phyloP scores from a whole-genome alignment of 2,888 invertebrate species.

The Heliconius ethilla region DNA sequence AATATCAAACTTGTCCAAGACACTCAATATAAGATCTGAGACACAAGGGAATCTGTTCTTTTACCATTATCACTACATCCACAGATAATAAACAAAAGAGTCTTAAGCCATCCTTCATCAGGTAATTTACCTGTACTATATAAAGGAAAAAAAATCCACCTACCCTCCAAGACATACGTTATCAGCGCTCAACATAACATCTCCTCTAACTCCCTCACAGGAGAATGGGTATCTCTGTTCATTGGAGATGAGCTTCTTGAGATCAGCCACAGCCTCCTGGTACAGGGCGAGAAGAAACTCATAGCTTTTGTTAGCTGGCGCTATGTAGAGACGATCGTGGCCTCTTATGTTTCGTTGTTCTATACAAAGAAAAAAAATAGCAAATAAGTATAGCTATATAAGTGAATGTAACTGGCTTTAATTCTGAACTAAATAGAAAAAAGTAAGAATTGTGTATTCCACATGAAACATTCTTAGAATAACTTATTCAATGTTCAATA shows the following conservation, averaged over 20 bases:
- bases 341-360: constrained; percentile 92
- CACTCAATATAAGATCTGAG: constrained; percentile 88
- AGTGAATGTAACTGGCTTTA: too few relatives aligned
- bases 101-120: too few relatives aligned
- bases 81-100: too few relatives aligned
- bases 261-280: constrained; percentile 55
- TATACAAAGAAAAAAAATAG: constrained; percentile 52
- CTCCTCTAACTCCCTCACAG: constrained; percentile 92
- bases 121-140: not conserved
- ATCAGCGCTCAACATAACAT: constrained; percentile 87
- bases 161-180: constrained; percentile 86
- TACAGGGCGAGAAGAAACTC: constrained; percentile 87
- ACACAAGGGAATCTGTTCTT: constrained; percentile 80
- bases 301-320: constrained; percentile 86
- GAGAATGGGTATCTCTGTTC: constrained; percentile 84
- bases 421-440: too few relatives aligned
- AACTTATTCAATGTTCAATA: not conserved
- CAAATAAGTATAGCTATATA: too few relatives aligned
- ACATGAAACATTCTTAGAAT: not conserved
- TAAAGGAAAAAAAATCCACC: not conserved
- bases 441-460: too few relatives aligned
- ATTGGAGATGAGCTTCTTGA: constrained; percentile 71
- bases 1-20: constrained; percentile 60
- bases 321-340: constrained; percentile 94
- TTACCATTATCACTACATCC: too few relatives aligned